Base-by-base conservation (phyloP, 2,113 vertebrate species). In the Lasiurus borealis region DNA sequence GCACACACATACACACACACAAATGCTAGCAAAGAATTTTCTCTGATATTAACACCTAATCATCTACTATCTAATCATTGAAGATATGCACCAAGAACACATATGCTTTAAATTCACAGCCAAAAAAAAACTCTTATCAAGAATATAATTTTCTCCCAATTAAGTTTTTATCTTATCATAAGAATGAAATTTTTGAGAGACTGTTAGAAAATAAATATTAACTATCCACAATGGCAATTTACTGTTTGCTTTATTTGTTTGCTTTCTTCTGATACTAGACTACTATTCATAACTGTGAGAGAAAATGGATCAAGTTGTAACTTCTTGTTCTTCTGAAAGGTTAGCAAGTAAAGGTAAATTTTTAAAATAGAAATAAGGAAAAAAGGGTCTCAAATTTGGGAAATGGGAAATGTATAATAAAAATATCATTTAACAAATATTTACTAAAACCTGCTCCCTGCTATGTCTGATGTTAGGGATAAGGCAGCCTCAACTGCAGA, bases 21-120 rank as follows among this genome's bases (percentile, higher is more conserved):
- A 36, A 85, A 68, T 29, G 8, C 48, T 82, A 52, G 31, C 44
- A 18, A 89, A 86, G 34, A 27, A 27, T 76, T 90, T 78, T 84
- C 50, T 93, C 44, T 84, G 73, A 25, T 72, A 84, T 57, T 75
- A 92, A 57, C 52, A 44, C 23, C 19, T 84, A 95, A 57, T 80
- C 4, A 93, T 52, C 34, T 34, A 31, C 21, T 54, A 88, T 19
- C 6, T 95, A 71, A 80, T 50, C 23, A 68, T 34, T 69, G 44
- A 52, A 46, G 16, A 64, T 36, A 64, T 44, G 8, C 48, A 80
- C 36, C 21, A 90, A 85, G 34, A 71, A 19, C 1, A 46, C 13
- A 92, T 8, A 64, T 21, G 21, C 34, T 80, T 85, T 80, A 92
- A 95, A 93, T 62, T 16, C 15, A 64, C 68, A 85, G 66, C 21